Evolutionary conservation across 2,888 invertebrate species (phyloP), one percentile per base, ranked within the genome.

Genomic region (Napeogenes sylphis): DNA sequence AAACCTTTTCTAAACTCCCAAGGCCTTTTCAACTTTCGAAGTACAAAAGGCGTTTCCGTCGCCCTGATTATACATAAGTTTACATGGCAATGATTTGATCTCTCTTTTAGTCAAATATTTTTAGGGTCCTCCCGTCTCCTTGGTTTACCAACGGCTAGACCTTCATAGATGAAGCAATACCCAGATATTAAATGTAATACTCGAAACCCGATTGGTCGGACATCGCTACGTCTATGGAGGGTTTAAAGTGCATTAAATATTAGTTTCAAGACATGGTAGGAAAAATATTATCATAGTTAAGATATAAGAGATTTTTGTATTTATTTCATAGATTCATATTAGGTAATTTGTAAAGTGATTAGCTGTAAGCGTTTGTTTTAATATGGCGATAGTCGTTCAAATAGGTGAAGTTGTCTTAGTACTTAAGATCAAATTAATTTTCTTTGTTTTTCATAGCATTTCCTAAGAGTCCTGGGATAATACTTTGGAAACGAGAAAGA

Each of bases 61-160:
- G 53, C 54, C 21, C 21, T 38, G 38, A 62, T 45, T 69, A 60
- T 62, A 64, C 81, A 84, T 82, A 80, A 82, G 79, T 81, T 81
- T 86, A 91, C 88, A 92, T 92, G 92, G 92, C 93, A 93, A 92
- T 92, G 92, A 92, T 93, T 93, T 93, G 93, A 93, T 93, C 93
- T 93, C 93, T 93, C 91, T 92, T 92, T 93, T 93, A 93, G 93
- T 93, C 93, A 93, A 92, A 92, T 92, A 92, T 92, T 88, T 91
- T 91, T 83, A 89, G 88, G 87, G 84, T 78, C 81, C 83, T 81
- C 81, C 85, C 83, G 81, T 80, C 72, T 64, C 64, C 80, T 76
- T 71, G 70, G 73, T 75, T 72, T 71, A 70, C 73, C 79, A 77
- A 78, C 75, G 21, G 21, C 21, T 21, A 21, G 79, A 82, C 82